Evolutionary conservation across 2,888 invertebrate species (phyloP), one percentile per base, ranked within the genome.

Genomic region (Phyllotreta striolata): DNA sequence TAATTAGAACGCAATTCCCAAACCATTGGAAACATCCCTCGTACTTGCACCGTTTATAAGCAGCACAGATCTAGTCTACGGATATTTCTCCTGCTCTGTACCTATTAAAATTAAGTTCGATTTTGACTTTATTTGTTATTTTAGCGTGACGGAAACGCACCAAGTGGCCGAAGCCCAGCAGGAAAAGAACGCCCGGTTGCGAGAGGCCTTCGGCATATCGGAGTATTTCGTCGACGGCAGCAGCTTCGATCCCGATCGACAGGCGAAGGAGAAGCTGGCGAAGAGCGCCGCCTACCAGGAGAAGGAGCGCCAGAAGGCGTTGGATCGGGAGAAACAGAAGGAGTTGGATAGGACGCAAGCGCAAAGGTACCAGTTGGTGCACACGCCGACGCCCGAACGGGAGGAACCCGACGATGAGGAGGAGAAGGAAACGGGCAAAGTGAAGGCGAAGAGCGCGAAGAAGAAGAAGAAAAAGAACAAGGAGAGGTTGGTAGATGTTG

Each of bases 91-190:
- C 24, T 4, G 24, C 24, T 24, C 24, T 24, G 2, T 24, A 24
- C 24, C 24, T 24, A 1, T 24, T 24, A 24, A 24, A 24, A 24
- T 24, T n/a, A n/a, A n/a, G n/a, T n/a, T n/a, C n/a, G n/a, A n/a
- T n/a, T n/a, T n/a, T n/a, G n/a, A 35, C 24, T 40, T 51, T 54
- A 35, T 55, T 54, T 46, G 52, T 49, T 59, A 6, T 65, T 66
- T 41, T 39, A 68, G 95, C 83, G 95, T 95, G 67, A 93, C 93
- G 67, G 97, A 96, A 80, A 96, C 96, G 51, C 98, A 98, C 84
- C 95, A 96, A 82, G 89, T 96, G 70, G 97, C 98, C 0, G 95
- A 95, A 81, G 96, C 97, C 24, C 96, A 96, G 80, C 93, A 94
- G 77, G 93, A 95, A 82, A 97, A 97, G 83, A 98, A 98, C 85